Evolutionary conservation across 64 coral and sea anemone genomes (phyloP).

Genomic region (Montipora cactus): DNA sequence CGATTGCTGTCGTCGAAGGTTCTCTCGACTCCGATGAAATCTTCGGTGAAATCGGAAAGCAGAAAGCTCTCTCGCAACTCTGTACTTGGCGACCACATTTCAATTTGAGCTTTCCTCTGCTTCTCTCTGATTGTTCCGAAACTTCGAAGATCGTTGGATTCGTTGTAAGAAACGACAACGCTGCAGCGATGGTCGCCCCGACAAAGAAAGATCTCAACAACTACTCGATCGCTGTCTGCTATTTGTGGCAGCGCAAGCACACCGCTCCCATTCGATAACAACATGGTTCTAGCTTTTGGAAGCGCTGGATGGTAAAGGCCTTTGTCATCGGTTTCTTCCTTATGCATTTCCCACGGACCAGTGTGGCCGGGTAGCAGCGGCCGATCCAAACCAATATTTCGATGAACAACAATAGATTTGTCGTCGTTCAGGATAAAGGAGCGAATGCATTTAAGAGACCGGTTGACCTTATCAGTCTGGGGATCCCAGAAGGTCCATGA

Average conservation of each 20-base stretch:
- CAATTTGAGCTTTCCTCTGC: neutral
- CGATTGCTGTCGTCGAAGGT: neutral
- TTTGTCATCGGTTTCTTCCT: too few species aligned
- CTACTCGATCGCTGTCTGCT: neutral
- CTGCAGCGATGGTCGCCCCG: neutral
- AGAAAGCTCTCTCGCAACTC: neutral
- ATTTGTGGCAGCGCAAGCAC: neutral
- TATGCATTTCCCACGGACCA: too few species aligned
- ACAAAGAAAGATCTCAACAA: neutral
- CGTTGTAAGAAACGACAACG: neutral
- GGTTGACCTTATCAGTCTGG: too few species aligned
- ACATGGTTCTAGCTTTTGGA: neutral
- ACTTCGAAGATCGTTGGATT: neutral
- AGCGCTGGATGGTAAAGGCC: too few species aligned
- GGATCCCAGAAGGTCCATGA: too few species aligned
- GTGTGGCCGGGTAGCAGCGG: too few species aligned
- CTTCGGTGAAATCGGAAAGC: too few species aligned
- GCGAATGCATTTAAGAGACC: too few species aligned
- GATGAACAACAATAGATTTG: too few species aligned
- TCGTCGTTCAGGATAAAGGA: too few species aligned
- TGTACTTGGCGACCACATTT: conserved; percentile 10
- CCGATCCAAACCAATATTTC: too few species aligned
- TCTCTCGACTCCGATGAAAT: too few species aligned
- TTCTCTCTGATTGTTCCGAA: conserved; percentile 21
- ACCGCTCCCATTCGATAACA: neutral